Evolutionary conservation across 2,888 invertebrate species (phyloP).

Genomic region (Sisyra nigra): DNA sequence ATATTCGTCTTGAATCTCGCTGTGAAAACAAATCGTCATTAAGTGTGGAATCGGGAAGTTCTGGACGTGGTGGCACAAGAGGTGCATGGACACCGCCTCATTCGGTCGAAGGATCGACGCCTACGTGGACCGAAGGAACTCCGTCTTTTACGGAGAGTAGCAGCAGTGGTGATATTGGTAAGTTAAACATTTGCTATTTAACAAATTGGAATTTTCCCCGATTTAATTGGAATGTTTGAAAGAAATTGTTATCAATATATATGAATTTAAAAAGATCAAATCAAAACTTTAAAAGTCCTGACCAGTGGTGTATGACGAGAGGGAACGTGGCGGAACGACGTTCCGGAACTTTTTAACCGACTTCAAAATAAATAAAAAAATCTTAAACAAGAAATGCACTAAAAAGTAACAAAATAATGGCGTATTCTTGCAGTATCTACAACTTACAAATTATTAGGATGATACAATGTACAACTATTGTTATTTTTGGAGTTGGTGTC

Average conservation of each 20-base stretch:
- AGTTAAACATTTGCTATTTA: slow-evolving; percentile 28
- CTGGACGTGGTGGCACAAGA: slow-evolving; percentile 29
- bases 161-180: slow-evolving; percentile 78
- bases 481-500: too few species aligned
- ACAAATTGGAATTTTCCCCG: slow-evolving; percentile 5
- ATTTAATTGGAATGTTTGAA: slow-evolving; percentile 10
- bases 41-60: slow-evolving; percentile 44
- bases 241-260: slow-evolving; percentile 9
- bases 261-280: slow-evolving; percentile 3
- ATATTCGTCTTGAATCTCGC: slow-evolving; percentile 51
- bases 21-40: slow-evolving; percentile 39
- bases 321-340: too few species aligned
- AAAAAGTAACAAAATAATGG: too few species aligned
- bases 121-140: slow-evolving; percentile 98
- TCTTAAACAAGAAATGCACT: too few species aligned
- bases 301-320: too few species aligned
- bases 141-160: slow-evolving; percentile 96
- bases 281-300: too few species aligned
- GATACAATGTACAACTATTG: too few species aligned
- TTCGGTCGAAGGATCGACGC: slow-evolving; percentile 78
- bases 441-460: too few species aligned
- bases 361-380: too few species aligned
- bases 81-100: slow-evolving; percentile 71
- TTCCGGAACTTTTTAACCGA: too few species aligned
- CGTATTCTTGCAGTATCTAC: too few species aligned